Evolutionary conservation across 2,888 invertebrate genomes (phyloP), one percentile per base, ranked within the genome.

Genomic region (Nephrotoma appendiculata): DNA sequence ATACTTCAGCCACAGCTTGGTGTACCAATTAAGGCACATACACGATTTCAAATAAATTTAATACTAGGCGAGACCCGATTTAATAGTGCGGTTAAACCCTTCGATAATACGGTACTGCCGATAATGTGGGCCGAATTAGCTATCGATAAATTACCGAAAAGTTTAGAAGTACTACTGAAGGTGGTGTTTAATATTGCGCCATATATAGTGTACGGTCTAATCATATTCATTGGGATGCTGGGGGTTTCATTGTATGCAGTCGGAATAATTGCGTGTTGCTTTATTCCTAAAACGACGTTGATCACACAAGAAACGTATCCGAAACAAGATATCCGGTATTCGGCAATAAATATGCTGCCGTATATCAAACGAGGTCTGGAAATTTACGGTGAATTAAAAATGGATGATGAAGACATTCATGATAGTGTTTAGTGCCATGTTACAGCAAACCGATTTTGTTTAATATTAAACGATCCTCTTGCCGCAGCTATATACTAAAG

Each of bases 1-100:
- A 93, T 95, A 88, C 92, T 97, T 87, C 96, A 96, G 90, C 96
- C 96, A 88, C 96, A 93, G 92, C 88, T 95, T 5, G 96, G 96
- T 7, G 92, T 95, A 0, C 95, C 96, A 0, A 88, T 96, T 87
- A 90, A 92, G 41, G 93, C 95, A 0, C 92, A 93, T 12, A 93
- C 95, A 15, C 94, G 94, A 87, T 92, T 96, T 57, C 96, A 96
- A 90, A 93, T 95, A 41, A 96, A 96, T 90, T 91, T 96, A 5
- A 93, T 95, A 0, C 94, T 96, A 88, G 92, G 94, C 19, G 92
- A 93, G 83, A 94, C 94, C 0, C 90, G 91, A 31, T 95, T 94
- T 83, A 95, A 95, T 89, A 91, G 92, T 0, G 92, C 93, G 88
- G 94, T 95, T 44, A 90, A 90, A 31, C 93, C 93, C 0, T 93